Evolutionary conservation across 2,888 invertebrate genomes (phyloP).

Genomic region (Brenthis hecate): DNA sequence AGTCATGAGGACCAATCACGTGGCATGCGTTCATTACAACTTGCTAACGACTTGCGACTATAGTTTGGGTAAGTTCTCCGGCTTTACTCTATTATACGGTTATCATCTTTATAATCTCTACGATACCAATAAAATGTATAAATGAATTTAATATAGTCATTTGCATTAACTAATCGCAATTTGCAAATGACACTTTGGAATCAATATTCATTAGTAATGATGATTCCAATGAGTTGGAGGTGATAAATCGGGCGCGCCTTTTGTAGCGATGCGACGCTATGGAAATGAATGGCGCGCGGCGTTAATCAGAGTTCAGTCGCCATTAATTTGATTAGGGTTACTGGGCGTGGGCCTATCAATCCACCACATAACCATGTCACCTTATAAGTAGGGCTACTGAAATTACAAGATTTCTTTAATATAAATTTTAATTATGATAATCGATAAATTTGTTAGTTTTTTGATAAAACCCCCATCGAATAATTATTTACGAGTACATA

Average conservation of each 20-base stretch:
- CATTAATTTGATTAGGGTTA: conserved; percentile 83
- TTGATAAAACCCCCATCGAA: too few species aligned
- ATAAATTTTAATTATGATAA: not conserved
- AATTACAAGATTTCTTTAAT: conserved; percentile 18
- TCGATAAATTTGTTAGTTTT: too few species aligned
- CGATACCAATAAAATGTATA: not conserved
- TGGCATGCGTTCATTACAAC: conserved; percentile 48
- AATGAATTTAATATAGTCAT: not conserved
- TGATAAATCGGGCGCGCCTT: conserved; percentile 72
- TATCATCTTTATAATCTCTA: not conserved
- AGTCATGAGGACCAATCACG: conserved; percentile 38
- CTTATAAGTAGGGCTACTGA: conserved; percentile 51
- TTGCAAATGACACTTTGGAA: conserved; percentile 17
- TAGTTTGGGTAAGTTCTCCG: conserved; percentile 21
- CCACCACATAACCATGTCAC: conserved; percentile 77
- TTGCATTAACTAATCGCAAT: not conserved
- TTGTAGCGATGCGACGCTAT: conserved; percentile 48
- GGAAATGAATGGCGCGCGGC: conserved; percentile 70
- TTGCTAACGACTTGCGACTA: conserved; percentile 52
- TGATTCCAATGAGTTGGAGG: conserved; percentile 45
- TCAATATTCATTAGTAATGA: conserved; percentile 26
- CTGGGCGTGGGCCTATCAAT: conserved; percentile 81
- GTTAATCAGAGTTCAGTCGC: conserved; percentile 80
- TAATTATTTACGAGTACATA: too few species aligned
- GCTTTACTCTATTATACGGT: too few species aligned